Evolutionary conservation across 2,113 vertebrate species (phyloP).

Genomic region (Neogobius melanostomus): DNA sequence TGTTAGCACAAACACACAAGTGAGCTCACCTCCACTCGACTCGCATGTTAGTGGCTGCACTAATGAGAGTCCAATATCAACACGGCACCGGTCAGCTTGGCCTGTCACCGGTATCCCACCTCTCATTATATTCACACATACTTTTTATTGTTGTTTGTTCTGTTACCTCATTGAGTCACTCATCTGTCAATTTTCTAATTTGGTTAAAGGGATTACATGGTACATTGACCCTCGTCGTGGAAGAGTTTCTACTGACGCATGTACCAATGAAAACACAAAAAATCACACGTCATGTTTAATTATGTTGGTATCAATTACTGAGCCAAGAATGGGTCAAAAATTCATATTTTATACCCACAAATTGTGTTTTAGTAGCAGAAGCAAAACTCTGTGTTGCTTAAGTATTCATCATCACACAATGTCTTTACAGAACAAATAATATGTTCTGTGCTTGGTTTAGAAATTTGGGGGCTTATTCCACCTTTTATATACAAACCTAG

Average conservation of each 20-base stretch:
- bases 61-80: conserved; percentile 45
- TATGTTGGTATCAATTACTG: not conserved
- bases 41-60: conserved; percentile 13
- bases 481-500: too few relatives aligned
- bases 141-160: not conserved
- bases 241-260: not conserved
- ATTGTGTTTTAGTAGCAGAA: too few relatives aligned
- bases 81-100: conserved; percentile 41
- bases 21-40: conserved; percentile 52
- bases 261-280: not conserved
- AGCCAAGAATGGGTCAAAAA: not conserved
- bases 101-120: conserved; percentile 15
- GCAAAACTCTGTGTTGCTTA: too few relatives aligned
- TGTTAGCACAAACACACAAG: conserved; percentile 61
- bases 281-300: not conserved
- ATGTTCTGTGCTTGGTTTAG: too few relatives aligned
- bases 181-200: not conserved
- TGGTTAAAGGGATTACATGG: not conserved
- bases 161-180: not conserved
- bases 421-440: too few relatives aligned
- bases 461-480: too few relatives aligned
- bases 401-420: too few relatives aligned
- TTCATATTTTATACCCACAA: not conserved
- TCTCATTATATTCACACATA: not conserved
- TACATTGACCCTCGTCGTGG: not conserved